Conservation (phyloP, 2,113 vertebrate genomes). For the Thinocorus orbignyianus region DNA sequence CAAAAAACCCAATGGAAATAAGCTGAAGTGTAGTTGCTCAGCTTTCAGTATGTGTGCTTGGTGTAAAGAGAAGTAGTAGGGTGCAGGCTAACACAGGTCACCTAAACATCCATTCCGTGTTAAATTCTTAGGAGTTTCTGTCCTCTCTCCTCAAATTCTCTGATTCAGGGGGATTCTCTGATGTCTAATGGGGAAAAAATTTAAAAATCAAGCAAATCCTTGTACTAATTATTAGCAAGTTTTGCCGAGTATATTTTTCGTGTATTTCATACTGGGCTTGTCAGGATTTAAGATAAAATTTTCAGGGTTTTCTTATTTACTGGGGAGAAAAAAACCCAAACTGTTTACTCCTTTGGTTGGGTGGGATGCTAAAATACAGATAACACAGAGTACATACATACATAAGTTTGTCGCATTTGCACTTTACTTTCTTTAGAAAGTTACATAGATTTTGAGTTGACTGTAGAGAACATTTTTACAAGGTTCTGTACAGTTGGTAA, state of each 20-base stretch:
- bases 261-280: not conserved
- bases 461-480: not conserved
- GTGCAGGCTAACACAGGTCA: not conserved
- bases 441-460: not conserved
- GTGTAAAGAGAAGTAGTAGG: not conserved
- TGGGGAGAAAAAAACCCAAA: not conserved
- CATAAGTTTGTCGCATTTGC: not conserved
- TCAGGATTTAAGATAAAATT: not conserved
- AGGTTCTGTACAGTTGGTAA: not conserved
- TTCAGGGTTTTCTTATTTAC: not conserved
- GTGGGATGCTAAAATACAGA: not conserved
- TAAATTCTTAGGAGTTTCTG: not conserved
- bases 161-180: not conserved
- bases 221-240: not conserved
- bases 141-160: not conserved
- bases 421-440: not conserved
- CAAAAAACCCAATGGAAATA: not conserved
- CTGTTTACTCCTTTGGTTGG: not conserved
- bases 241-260: not conserved
- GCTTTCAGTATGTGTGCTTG: fast-evolving
- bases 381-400: not conserved
- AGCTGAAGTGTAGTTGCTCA: not conserved
- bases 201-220: not conserved
- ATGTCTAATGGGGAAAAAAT: not conserved
- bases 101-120: not conserved